Evolutionary conservation across 2,113 vertebrate species (phyloP).

Genomic region (Smithornis capensis): DNA sequence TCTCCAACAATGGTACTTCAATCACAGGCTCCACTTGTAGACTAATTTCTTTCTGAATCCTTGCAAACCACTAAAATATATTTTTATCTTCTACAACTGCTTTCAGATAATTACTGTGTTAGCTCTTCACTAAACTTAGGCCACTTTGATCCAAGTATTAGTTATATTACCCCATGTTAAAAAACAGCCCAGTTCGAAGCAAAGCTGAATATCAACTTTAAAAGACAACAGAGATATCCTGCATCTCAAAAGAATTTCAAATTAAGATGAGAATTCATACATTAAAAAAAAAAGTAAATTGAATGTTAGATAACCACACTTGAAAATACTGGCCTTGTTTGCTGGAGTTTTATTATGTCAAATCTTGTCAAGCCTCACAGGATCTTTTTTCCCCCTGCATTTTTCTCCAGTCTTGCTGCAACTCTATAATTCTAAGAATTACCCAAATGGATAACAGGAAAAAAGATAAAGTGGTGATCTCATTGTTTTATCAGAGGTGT

Average conservation of each 20-base stretch:
- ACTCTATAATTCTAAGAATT: background rate
- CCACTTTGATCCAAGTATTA: background rate
- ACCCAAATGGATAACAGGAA: background rate
- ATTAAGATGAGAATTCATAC: background rate
- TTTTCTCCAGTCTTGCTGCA: background rate
- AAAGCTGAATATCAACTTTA: background rate
- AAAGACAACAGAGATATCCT: background rate
- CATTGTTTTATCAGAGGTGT: slow-evolving; percentile 23
- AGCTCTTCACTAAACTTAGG: background rate
- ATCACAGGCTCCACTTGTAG: background rate
- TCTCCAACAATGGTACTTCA: background rate
- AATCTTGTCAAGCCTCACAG: background rate
- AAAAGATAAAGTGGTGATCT: slow-evolving; percentile 21
- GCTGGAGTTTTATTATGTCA: background rate
- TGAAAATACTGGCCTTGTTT: background rate
- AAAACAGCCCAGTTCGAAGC: background rate
- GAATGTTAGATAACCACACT: background rate
- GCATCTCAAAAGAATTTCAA: background rate
- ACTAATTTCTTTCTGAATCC: background rate
- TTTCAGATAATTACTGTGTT: background rate
- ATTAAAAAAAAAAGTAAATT: background rate
- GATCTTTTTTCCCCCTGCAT: background rate
- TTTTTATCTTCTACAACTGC: background rate
- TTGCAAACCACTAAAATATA: background rate
- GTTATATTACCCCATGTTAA: background rate